Evolutionary conservation across 1,140 invertebrate genomes (phyloP), one percentile per base, ranked within the genome.

Genomic region (Calliopsis andreniformis): DNA sequence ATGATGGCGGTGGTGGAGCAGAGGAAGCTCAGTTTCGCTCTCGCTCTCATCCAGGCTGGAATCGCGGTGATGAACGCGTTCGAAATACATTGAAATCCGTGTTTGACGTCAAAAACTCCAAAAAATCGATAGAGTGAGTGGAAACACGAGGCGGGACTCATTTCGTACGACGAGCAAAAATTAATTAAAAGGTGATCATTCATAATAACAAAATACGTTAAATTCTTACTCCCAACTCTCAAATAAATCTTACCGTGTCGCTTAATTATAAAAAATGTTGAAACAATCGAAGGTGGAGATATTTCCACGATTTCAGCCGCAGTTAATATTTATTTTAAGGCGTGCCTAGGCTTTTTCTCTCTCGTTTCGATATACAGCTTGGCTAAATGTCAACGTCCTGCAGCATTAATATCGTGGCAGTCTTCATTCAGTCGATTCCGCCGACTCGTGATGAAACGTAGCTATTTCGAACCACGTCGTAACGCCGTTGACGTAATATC

Each of bases 1-100:
- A 39, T 39, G 10, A 5, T 39, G 35, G 35, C 10, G 35, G 35
- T 39, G 35, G 35, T 39, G 35, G 35, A 18, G 69, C 62, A 20
- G 66, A 58, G 58, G 55, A 55, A 25, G 32, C 53, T 85, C 69
- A 85, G 83, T 84, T 43, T 76, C 67, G 55, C 47, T 79, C 51
- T 35, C 49, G 76, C 63, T 39, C 47, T 78, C 67, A 56, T 79
- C 72, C 71, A 45, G 42, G 39, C 42, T 78, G 53, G 76, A 79
- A 73, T 70, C 47, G 23, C 53, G 43, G 67, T 43, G 55, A 67
- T 70, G 59, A 75, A 25, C 30, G 62, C 20, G 43, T 4, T 23
- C 42, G 23, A 59, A 39, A 28, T 58, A 6, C 25, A 3, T 16
- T 28, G 16, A 28, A 63, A 35, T 42, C 49, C 3, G n/a, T n/a